Conservation (phyloP, 2,888 invertebrate genomes). For the Coleophora flavipennella region DNA sequence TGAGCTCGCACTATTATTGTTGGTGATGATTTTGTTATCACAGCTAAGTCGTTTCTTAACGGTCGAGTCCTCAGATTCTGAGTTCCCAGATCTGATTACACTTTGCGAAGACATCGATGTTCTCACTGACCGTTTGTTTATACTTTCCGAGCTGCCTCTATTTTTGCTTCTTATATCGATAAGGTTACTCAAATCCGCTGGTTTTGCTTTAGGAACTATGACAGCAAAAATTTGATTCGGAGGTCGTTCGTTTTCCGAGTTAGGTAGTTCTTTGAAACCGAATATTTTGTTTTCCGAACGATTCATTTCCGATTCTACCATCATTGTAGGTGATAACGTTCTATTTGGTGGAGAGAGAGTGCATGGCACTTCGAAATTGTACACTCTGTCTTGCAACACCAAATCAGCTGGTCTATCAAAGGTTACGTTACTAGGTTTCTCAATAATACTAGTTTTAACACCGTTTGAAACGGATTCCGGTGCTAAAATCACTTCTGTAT, state of each 20-base stretch:
- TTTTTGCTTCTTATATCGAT: constrained; percentile 33
- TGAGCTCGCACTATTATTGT: constrained; percentile 47
- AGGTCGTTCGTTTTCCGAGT: constrained; percentile 30
- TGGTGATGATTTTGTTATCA: constrained; percentile 52
- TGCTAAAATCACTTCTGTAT: constrained; percentile 72
- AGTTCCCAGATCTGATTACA: constrained; percentile 44
- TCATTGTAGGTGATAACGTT: constrained; percentile 59
- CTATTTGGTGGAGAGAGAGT: constrained; percentile 61
- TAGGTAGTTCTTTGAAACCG: constrained; percentile 53
- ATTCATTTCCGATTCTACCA: constrained; percentile 43
- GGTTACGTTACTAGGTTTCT: constrained; percentile 33
- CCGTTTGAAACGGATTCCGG: constrained; percentile 31
- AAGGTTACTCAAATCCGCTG: constrained; percentile 23
- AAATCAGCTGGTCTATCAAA: constrained; percentile 47
- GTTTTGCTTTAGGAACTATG: constrained; percentile 58
- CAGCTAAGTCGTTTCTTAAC: constrained; percentile 59
- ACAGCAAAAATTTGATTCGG: constrained; percentile 62
- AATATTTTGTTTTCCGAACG: constrained; percentile 55
- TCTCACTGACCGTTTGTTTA: constrained; percentile 40
- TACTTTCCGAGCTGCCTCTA: constrained; percentile 46
- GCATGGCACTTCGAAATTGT: constrained; percentile 52
- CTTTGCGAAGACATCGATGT: constrained; percentile 52
- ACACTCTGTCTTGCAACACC: constrained; percentile 36
- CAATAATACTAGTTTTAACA: constrained; percentile 37
- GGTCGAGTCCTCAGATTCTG: constrained; percentile 59